These are phyloP conservation scores for Scophthalmus maximus DNA, from an alignment of 2,113 vertebrate genomes.

Conservation along the genomic window DNA sequence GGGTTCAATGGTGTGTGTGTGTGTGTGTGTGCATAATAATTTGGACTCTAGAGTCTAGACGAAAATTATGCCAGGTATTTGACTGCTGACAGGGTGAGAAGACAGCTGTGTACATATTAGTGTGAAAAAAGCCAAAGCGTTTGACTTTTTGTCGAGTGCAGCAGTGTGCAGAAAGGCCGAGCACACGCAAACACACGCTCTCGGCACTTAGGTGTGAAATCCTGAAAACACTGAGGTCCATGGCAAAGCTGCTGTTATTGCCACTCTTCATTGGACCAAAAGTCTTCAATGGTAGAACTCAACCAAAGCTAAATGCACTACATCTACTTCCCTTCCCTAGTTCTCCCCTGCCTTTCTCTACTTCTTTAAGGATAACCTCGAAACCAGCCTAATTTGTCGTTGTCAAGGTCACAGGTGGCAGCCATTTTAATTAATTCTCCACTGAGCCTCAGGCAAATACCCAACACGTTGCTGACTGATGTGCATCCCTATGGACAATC, in stretches of 20 bases:
- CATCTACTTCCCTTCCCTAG: not conserved
- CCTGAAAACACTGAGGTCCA: conserved; percentile 3
- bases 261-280: not conserved
- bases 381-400: conserved; percentile 21
- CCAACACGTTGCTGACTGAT: conserved; percentile 38
- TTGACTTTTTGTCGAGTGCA: conserved; percentile 52
- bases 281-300: not conserved
- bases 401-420: conserved; percentile 57
- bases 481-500: conserved; percentile 8
- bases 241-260: not conserved
- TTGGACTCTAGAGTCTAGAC: conserved; percentile 47
- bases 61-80: conserved; percentile 53
- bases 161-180: conserved; percentile 10
- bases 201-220: conserved; percentile 13
- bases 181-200: not conserved
- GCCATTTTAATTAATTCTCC: conserved; percentile 31
- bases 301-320: conserved; percentile 10
- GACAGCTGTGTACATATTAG: conserved; percentile 50
- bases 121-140: conserved; percentile 43
- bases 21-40: conserved; percentile 59
- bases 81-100: conserved; percentile 23
- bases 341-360: conserved; percentile 21
- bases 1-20: conserved; percentile 35
- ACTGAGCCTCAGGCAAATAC: conserved; percentile 43
- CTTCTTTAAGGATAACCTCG: conserved; percentile 8